Evolutionary conservation across 2,888 invertebrate species (phyloP), one percentile per base, ranked within the genome.

Genomic region (Cantharis rufa): DNA sequence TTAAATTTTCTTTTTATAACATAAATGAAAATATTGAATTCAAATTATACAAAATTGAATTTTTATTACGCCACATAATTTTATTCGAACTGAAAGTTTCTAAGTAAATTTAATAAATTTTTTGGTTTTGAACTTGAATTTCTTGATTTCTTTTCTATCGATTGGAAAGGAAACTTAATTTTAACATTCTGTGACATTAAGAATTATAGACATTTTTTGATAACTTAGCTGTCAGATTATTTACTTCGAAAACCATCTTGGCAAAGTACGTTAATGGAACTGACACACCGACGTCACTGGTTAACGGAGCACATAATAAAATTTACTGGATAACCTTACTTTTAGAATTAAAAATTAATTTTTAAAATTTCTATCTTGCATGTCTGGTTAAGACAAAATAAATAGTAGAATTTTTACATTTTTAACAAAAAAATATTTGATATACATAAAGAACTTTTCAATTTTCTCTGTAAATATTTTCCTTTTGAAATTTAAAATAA

Each of bases 151-250:
- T 63, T 66, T 66, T 66, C n/a, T n/a, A n/a, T 66, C 13, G 24
- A 66, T 21, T 21, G n/a, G 11, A 21, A 66, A 66, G 21, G n/a
- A 66, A 69, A 16, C 27, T 9, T 69, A n/a, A 69, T 69, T 16
- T 32, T 32, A 70, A 62, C 63, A 18, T 32, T 70, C 24, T 32
- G 15, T 15, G 69, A 74, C 64, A 64, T 74, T 74, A 74, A 74
- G 70, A 63, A 69, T 15, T 70, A 74, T 74, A 63, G 74, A 62
- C 74, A 61, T 74, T 69, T 74, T 70, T 24, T 48, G 70, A 18
- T 64, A 64, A 70, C 70, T 74, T 70, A 74, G 70, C 74, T 74
- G 74, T 74, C 74, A 70, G 74, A 74, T 74, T 74, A 74, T 62
- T 70, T 61, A 32, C 63, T 62, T 73, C 70, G 69, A 69, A 70